Evolutionary conservation across 2,797 vertebrate species (phyloP), one percentile per base, ranked within the genome.

Genomic region (Sebastes flavidus): DNA sequence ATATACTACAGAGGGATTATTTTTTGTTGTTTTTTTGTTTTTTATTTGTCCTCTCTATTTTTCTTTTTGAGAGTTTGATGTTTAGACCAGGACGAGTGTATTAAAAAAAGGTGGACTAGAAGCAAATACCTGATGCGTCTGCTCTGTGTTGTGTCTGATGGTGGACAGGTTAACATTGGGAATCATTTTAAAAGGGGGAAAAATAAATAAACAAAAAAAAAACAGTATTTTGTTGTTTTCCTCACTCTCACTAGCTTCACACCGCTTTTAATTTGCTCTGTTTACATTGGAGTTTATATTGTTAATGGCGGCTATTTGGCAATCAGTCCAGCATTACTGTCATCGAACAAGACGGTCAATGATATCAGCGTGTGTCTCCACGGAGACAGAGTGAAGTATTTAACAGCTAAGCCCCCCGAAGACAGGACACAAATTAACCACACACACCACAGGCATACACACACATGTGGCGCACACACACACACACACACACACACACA

Each of bases 331-430:
- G 66, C 81, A 85, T 91, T 89, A 90, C 84, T 86, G 84, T 90
- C 83, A 91, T 74, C 69, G 55, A 84, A 84, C 87, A 75, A 77
- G 55, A 81, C 65, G 52, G 87, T 92, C 91, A 89, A 93, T 93
- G 90, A 89, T 89, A 90, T 85, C 88, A 84, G 88, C 42, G 69
- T 58, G 76, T 55, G 82, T 87, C 75, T 70, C 82, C 81, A 56
- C 75, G 60, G 89, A 90, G 91, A 92, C 87, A 78, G 87, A 91
- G 86, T 69, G 84, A 85, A 82, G 89, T 89, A 90, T 91, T 94
- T 94, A 93, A 93, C 86, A 78, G 72, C 79, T 71, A 75, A 87
- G 83, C 74, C 78, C 85, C 82, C 59, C 71, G 65, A 82, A 86
- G 88, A 86, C 76, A 71, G 72, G 68, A 84, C 81, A 91, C 90